Percentiles rank a stretch among this genome's conserved stretches.
phyloP scores from a whole-genome alignment of 1,140 invertebrate species.

The Eubasilissa regina region DNA sequence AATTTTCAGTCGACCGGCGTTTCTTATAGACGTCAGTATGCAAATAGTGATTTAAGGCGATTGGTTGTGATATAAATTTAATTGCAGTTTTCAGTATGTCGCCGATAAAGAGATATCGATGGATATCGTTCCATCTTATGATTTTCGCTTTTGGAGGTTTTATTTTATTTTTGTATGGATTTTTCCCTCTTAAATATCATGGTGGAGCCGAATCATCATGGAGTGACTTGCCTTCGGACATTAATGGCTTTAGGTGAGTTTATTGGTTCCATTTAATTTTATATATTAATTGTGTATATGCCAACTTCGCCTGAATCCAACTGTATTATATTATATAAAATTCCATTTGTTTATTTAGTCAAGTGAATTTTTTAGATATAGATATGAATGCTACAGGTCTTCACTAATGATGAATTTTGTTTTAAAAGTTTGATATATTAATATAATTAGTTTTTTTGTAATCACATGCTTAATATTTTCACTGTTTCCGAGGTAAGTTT shows the following conservation, averaged over 20 bases:
- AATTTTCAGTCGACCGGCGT: constrained; percentile 8
- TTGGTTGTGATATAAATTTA: constrained; percentile 17
- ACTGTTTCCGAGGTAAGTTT: too few species aligned
- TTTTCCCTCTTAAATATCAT: constrained; percentile 74
- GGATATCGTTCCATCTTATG: constrained; percentile 67
- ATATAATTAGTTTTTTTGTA: too few species aligned
- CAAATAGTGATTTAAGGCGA: constrained; percentile 1
- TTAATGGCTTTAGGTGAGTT: constrained; percentile 72
- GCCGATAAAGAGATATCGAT: constrained; percentile 65
- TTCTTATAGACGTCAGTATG: constrained; percentile 28
- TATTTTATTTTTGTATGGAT: constrained; percentile 74
- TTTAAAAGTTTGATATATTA: too few species aligned
- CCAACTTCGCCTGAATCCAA: too few species aligned
- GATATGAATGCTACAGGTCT: too few species aligned
- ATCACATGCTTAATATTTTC: too few species aligned
- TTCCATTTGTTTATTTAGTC: too few species aligned
- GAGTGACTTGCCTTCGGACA: constrained; percentile 72
- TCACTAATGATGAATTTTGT: too few species aligned
- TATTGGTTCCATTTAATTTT: constrained; percentile 50
- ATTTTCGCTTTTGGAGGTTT: constrained; percentile 64
- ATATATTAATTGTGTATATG: too few species aligned
- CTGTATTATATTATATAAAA: too few species aligned
- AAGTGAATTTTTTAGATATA: too few species aligned
- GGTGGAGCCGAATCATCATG: constrained; percentile 68
- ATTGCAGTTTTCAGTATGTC: constrained; percentile 33